Percentiles rank a stretch among this genome's conserved stretches.
Evolutionary conservation across 2,113 vertebrate genomes (phyloP).

Genomic region (Butastur rufipennis): DNA sequence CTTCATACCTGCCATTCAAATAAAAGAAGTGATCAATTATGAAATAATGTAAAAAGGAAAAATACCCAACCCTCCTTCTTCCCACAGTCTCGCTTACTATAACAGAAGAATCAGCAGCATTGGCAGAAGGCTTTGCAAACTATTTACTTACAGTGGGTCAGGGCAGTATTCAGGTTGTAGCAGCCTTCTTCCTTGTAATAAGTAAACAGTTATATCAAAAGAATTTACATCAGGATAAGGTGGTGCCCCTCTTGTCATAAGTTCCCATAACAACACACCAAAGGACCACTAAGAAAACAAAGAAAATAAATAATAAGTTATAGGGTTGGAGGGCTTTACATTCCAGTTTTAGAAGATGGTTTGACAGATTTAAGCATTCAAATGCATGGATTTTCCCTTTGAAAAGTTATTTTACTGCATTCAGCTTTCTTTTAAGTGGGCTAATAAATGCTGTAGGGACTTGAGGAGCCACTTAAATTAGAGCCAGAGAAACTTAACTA

Average conservation of each 20-base stretch:
- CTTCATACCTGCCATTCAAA: conserved; percentile 84
- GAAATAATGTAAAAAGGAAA: neutral
- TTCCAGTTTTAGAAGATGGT: neutral
- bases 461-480: conserved; percentile 27
- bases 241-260: conserved; percentile 96
- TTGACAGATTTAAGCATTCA: conserved; percentile 8
- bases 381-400: neutral
- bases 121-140: conserved; percentile 6
- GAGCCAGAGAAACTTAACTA: neutral
- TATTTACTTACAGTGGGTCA: conserved; percentile 87
- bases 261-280: conserved; percentile 95
- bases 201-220: conserved; percentile 96
- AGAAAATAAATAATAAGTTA: neutral
- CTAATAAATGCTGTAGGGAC: conserved; percentile 22
- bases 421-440: conserved; percentile 1
- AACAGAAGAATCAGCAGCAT: neutral
- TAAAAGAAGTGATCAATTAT: neutral
- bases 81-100: neutral
- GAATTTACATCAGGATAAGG: conserved; percentile 98
- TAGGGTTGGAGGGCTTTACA: neutral
- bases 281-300: conserved; percentile 82
- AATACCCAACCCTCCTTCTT: neutral
- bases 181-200: conserved; percentile 93
- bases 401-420: conserved; percentile 23
- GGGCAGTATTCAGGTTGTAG: conserved; percentile 98